Percentiles rank a stretch among this genome's conserved stretches.
Evolutionary conservation across 2,797 vertebrate genomes (phyloP).

Genomic region (Nothura maculosa): DNA sequence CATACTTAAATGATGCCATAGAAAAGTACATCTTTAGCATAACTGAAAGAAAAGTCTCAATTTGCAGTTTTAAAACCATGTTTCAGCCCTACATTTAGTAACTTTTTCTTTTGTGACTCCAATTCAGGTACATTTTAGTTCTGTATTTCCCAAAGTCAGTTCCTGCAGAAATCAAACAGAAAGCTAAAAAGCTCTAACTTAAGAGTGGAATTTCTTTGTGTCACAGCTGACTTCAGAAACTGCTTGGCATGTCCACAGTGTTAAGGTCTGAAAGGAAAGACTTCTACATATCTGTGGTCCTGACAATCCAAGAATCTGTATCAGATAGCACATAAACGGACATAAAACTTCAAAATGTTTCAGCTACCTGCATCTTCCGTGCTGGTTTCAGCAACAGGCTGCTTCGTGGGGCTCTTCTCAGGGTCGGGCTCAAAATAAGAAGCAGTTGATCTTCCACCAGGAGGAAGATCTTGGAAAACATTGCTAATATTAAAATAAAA

Average conservation of each 20-base stretch:
- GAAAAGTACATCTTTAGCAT: background rate
- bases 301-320: no score
- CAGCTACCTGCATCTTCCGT: constrained; percentile 44
- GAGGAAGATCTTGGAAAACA: constrained; percentile 26
- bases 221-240: background rate
- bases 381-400: background rate
- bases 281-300: accelerated
- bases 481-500: background rate
- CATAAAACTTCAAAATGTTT: background rate
- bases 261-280: background rate
- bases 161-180: background rate
- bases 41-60: background rate
- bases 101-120: no score
- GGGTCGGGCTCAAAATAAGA: background rate
- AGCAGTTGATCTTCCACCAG: background rate
- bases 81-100: background rate
- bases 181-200: background rate
- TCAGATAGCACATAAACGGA: background rate
- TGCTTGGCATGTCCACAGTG: no score
- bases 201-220: background rate
- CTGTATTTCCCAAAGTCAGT: background rate
- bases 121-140: background rate
- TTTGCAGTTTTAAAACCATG: background rate
- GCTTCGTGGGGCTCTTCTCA: background rate
- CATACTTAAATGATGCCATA: background rate